Base-by-base conservation (phyloP, 2,888 invertebrate species). In the Diloba caeruleocephala region DNA sequence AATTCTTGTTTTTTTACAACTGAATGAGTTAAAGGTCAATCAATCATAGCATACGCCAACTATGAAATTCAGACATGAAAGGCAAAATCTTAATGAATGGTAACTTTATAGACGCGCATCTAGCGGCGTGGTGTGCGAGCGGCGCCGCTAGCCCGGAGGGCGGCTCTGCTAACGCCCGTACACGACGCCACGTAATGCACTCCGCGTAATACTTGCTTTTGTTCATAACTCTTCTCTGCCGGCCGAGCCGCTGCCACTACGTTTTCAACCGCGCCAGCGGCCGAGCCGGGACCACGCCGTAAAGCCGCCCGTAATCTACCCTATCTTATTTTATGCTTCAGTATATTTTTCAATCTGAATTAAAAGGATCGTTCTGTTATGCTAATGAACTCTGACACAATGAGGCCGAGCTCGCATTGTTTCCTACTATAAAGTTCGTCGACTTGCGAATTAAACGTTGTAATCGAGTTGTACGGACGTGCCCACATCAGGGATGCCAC, bases 11-110 rank as follows among this genome's bases (percentile, higher is more conserved):
- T 37, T 23, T 37, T 23, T 43, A 25, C 23, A 38, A 6, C 10
- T n/a, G 3, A 25, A 17, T 19, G 13, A 33, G 41, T 37, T 21
- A 33, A 56, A 33, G 25, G 32, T 12, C 41, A 42, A 59, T 59
- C 65, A 64, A 57, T 59, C 59, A 59, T 64, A 64, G 28, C 57
- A 42, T 42, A 49, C 10, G 21, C 8, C 17, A 21, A 57, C 41
- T 42, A 53, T 43, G 23, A 53, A 26, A 31, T 28, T 45, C 9
- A 31, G 65, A 34, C 65, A 64, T 34, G 49, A 49, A 42, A 49
- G 12, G 32, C 37, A 9, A 57, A 57, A 64, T 60, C 42, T 13
- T 64, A 65, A 60, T 48, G 58, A 32, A 60, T 60, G 42, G 38
- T 19, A 14, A 15, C 17, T 34, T 29, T 28, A 32, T 12, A 29